Conservation (phyloP, 2,888 invertebrate genomes). For the Belgica antarctica region DNA sequence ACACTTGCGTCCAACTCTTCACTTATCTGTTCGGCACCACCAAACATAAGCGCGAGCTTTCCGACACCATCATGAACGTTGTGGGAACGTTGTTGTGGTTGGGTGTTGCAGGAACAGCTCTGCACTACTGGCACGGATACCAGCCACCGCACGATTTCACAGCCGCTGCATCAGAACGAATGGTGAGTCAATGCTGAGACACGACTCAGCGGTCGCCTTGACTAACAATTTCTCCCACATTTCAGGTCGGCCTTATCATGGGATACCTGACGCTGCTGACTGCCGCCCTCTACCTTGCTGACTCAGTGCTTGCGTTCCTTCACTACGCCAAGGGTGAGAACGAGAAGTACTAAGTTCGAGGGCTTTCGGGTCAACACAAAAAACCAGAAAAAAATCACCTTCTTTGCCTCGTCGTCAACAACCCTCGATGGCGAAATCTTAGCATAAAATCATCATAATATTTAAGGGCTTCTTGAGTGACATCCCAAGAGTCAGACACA, state of each 20-base stretch:
- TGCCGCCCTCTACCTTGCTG: constrained; percentile 76
- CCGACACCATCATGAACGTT: constrained; percentile 84
- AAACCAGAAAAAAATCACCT: too few species aligned
- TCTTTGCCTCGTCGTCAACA: not conserved
- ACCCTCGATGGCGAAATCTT: not conserved
- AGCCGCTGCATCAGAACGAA: constrained; percentile 71
- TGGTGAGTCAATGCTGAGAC: constrained; percentile 51
- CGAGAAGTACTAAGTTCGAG: constrained; percentile 45
- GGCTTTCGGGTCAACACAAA: too few species aligned
- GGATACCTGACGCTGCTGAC: constrained; percentile 77
- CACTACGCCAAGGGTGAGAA: constrained; percentile 66
- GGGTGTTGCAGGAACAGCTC: constrained; percentile 78
- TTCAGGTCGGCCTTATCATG: constrained; percentile 72
- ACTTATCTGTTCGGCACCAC: constrained; percentile 74
- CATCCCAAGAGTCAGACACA: not conserved
- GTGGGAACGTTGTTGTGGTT: constrained; percentile 81
- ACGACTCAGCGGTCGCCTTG: not conserved
- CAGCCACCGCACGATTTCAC: constrained; percentile 75
- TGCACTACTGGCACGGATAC: constrained; percentile 88
- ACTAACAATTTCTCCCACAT: not conserved
- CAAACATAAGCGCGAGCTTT: constrained; percentile 73
- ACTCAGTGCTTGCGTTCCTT: constrained; percentile 72
- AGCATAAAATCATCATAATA: not conserved
- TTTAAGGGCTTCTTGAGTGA: not conserved
- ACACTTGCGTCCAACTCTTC: constrained; percentile 73